Conservation (phyloP, 1,140 invertebrate genomes). For the Leptopilina clavipes region DNA sequence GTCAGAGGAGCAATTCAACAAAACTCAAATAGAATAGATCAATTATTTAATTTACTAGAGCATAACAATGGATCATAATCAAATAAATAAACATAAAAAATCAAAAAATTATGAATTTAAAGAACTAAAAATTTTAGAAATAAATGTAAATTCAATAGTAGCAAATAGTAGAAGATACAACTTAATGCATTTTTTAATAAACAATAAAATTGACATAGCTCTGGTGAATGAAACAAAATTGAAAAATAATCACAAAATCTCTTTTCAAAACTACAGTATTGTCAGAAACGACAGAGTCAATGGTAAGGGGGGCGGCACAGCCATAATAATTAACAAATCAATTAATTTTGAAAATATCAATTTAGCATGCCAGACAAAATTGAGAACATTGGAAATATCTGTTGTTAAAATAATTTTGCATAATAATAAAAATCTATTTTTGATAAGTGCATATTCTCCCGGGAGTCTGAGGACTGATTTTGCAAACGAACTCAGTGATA, state of each 20-base stretch:
- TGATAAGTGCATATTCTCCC: background rate
- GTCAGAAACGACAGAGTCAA: conserved; percentile 45
- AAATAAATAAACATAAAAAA: conserved; percentile 34
- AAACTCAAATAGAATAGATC: too few relatives aligned
- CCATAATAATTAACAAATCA: conserved; percentile 44
- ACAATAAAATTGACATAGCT: background rate
- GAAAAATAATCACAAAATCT: background rate
- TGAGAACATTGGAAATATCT: background rate
- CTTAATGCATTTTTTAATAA: background rate
- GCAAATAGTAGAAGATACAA: background rate
- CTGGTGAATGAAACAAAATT: background rate
- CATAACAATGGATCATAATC: background rate
- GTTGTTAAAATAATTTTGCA: background rate
- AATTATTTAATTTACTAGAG: too few relatives aligned
- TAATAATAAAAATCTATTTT: background rate
- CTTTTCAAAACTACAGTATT: conserved; percentile 47
- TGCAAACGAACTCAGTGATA: background rate
- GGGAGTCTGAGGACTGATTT: background rate
- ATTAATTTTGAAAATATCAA: conserved; percentile 36
- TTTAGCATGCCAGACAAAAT: background rate
- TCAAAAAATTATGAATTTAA: background rate
- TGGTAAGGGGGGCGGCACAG: conserved; percentile 47
- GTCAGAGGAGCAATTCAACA: too few relatives aligned
- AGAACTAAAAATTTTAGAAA: background rate
- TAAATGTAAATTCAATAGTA: background rate